Conservation (phyloP, 1,140 invertebrate genomes). For the Drosophila carrolli region DNA sequence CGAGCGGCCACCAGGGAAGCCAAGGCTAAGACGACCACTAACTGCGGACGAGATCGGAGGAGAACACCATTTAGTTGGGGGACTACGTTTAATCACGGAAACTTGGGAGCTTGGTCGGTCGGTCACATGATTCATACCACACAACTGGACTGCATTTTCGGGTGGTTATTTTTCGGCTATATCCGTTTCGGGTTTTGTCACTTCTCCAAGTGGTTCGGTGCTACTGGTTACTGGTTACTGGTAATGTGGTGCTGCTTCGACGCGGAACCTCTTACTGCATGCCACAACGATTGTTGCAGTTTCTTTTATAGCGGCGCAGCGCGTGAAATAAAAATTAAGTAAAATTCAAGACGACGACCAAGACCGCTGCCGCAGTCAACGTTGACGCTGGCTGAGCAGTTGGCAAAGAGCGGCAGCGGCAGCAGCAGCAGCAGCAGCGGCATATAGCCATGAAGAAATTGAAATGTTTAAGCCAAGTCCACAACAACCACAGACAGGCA, state of each 20-base stretch:
- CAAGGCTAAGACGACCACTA: slow-evolving; percentile 72
- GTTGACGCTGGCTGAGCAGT: slow-evolving; percentile 44
- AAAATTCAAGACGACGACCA: slow-evolving; percentile 67
- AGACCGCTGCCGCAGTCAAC: slow-evolving; percentile 26
- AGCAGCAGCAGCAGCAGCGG: slow-evolving; percentile 56
- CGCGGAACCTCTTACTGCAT: slow-evolving; percentile 84
- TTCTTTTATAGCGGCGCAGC: slow-evolving; percentile 82
- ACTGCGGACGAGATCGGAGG: slow-evolving; percentile 39
- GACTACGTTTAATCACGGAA: not conserved
- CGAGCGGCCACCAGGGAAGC: slow-evolving; percentile 70
- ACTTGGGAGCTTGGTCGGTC: too few relatives aligned
- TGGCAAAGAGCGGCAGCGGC: slow-evolving; percentile 71
- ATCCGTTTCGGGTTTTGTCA: slow-evolving; percentile 44
- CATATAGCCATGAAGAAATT: slow-evolving; percentile 78
- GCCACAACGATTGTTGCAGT: slow-evolving; percentile 78
- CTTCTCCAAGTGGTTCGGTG: slow-evolving; percentile 11
- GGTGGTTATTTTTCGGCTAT: slow-evolving; percentile 29
- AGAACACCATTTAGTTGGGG: slow-evolving; percentile 16
- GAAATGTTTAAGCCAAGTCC: slow-evolving; percentile 65
- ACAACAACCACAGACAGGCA: slow-evolving; percentile 45
- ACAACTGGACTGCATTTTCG: slow-evolving; percentile 81
- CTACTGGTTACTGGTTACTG: slow-evolving; percentile 28
- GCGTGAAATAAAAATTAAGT: slow-evolving; percentile 80
- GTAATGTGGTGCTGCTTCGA: slow-evolving; percentile 61
- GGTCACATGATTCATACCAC: slow-evolving; percentile 69